A percentile compares a stretch with the other conserved stretches of the same genome.
phyloP scores from a whole-genome alignment of 1,140 invertebrate genomes.

The Littorina saxatilis region DNA sequence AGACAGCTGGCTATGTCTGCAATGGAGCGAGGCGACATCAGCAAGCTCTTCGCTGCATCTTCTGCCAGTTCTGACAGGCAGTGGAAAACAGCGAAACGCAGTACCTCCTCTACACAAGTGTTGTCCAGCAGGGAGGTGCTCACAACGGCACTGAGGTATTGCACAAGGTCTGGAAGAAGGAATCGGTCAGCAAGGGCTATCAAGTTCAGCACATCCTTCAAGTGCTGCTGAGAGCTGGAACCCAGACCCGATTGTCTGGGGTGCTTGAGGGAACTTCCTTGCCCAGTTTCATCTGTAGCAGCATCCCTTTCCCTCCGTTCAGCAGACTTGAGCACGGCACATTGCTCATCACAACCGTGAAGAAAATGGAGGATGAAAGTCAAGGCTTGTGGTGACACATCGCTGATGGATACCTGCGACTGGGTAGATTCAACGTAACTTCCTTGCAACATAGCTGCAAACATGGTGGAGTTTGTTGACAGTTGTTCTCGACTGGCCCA shows the following conservation, averaged over 20 bases:
- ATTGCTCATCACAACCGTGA: conserved; percentile 51
- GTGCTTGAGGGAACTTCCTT: no score
- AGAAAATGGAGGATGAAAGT: conserved; percentile 51
- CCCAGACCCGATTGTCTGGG: background rate
- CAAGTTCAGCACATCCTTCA: conserved; percentile 15
- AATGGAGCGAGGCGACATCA: background rate
- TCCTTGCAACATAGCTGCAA: conserved; percentile 63
- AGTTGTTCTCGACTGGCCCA: conserved; percentile 43
- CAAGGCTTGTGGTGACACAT: conserved; percentile 48
- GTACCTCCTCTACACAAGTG: background rate
- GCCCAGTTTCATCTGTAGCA: background rate
- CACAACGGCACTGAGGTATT: conserved; percentile 28
- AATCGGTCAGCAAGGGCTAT: conserved; percentile 40
- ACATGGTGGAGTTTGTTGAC: conserved; percentile 51
- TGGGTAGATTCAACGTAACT: conserved; percentile 55
- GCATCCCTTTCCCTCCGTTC: background rate
- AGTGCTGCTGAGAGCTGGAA: no score
- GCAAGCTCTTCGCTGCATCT: conserved; percentile 22
- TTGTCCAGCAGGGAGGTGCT: conserved; percentile 1
- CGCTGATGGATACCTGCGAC: conserved; percentile 49
- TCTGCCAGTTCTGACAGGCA: conserved; percentile 9
- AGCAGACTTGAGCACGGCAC: conserved; percentile 26
- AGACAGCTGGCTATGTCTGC: background rate
- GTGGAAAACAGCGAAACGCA: conserved; percentile 36
- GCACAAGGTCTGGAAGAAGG: conserved; percentile 33